Conservation (phyloP, 1,140 invertebrate genomes). For the Procambarus clarkii region DNA sequence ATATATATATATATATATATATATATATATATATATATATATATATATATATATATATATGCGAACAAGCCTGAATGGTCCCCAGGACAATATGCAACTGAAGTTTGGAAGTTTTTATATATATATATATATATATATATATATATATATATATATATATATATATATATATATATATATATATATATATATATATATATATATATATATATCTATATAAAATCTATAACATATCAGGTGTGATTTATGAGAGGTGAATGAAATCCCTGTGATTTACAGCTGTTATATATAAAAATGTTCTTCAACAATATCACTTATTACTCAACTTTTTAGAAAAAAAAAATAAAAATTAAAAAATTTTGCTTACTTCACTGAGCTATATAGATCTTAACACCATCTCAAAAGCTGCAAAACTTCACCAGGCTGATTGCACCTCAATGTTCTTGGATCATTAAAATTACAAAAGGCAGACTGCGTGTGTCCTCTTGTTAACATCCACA, state of each 20-base stretch:
- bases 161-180: neutral
- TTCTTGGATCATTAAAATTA: slow-evolving; percentile 27
- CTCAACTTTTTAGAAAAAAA: neutral
- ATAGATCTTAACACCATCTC: slow-evolving; percentile 18
- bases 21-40: too few species aligned
- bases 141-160: neutral
- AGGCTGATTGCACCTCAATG: slow-evolving; percentile 14
- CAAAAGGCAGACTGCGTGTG: slow-evolving; percentile 45
- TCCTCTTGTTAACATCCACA: slow-evolving; percentile 32
- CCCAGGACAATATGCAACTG: too few species aligned
- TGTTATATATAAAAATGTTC: neutral
- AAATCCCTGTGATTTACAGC: neutral
- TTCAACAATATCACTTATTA: neutral
- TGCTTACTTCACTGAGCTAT: neutral
- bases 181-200: neutral
- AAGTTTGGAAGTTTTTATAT: too few species aligned
- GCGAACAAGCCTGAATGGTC: too few species aligned
- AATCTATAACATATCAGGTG: too few species aligned
- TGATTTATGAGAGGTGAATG: neutral
- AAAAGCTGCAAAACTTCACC: slow-evolving; percentile 18
- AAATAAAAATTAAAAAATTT: neutral
- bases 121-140: too few species aligned
- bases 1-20: too few species aligned
- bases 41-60: too few species aligned
- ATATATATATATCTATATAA: neutral